These are phyloP conservation scores for Aplochiton taeniatus DNA, from an alignment of 2,797 vertebrate genomes.

Conservation along the genomic window DNA sequence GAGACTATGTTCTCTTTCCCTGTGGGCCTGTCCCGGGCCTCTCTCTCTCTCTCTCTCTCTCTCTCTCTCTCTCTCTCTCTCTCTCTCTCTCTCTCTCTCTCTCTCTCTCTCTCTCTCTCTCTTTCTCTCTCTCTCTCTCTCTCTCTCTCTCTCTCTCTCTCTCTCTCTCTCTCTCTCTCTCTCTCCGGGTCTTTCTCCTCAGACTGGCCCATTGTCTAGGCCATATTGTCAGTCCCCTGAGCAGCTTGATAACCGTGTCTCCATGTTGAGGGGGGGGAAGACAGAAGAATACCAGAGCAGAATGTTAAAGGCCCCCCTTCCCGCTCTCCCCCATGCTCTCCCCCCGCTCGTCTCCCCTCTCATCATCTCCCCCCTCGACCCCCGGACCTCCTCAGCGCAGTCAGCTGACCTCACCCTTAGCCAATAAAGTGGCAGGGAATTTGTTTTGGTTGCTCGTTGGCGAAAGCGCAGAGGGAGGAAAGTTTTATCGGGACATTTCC, in stretches of 20 bases:
- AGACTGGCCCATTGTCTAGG: slow-evolving; percentile 71
- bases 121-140: slow-evolving; percentile 43
- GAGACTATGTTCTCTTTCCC: slow-evolving; percentile 59
- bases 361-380: slow-evolving; percentile 33
- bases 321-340: neutral
- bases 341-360: slow-evolving; percentile 33
- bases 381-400: slow-evolving; percentile 48
- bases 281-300: slow-evolving; percentile 76
- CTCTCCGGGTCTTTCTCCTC: slow-evolving; percentile 54
- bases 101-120: slow-evolving; percentile 41
- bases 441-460: slow-evolving; percentile 54
- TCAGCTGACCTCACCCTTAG: slow-evolving; percentile 70
- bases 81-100: slow-evolving; percentile 28
- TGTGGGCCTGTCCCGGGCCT: slow-evolving; percentile 66
- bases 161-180: slow-evolving; percentile 29
- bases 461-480: slow-evolving; percentile 28
- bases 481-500: slow-evolving; percentile 26
- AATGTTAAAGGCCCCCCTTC: slow-evolving; percentile 63
- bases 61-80: slow-evolving; percentile 27
- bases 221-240: slow-evolving; percentile 70
- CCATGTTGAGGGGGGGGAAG: slow-evolving; percentile 67
- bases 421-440: slow-evolving; percentile 38
- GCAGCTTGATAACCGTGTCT: slow-evolving; percentile 83
- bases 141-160: slow-evolving; percentile 40
- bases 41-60: slow-evolving; percentile 38